These are phyloP conservation scores for Siderastrea radians DNA, from an alignment of 92 coral and sea anemone genomes.

Conservation along the genomic window DNA sequence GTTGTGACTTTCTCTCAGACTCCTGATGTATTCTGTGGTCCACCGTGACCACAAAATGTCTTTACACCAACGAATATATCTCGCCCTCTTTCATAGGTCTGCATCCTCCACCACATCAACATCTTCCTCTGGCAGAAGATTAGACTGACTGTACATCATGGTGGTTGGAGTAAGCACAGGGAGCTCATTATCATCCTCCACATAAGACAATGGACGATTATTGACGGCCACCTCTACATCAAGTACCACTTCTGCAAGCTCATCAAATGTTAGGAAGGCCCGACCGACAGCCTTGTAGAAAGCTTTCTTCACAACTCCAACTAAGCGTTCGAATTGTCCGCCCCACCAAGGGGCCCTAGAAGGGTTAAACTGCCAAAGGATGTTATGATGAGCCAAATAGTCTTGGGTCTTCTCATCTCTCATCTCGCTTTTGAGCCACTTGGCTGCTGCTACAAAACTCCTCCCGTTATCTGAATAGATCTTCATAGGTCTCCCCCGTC, in stretches of 20 bases:
- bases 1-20: background rate
- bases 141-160: constrained; percentile 43
- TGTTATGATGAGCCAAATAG: too few relatives aligned
- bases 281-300: constrained; percentile 43
- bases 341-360: too few relatives aligned
- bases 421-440: too few relatives aligned
- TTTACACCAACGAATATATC: constrained; percentile 28
- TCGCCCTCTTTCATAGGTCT: constrained; percentile 38
- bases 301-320: constrained; percentile 51
- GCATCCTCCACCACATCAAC: constrained; percentile 21
- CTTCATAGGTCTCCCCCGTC: constrained; percentile 18
- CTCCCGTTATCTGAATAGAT: background rate
- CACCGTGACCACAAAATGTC: constrained; percentile 36
- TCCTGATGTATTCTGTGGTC: constrained; percentile 31
- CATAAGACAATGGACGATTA: constrained; percentile 61
- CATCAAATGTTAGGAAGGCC: constrained; percentile 25
- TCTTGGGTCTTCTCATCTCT: too few relatives aligned
- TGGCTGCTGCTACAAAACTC: too few relatives aligned
- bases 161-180: constrained; percentile 48
- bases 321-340: constrained; percentile 38
- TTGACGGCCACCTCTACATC: constrained; percentile 58
- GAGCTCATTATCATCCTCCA: constrained; percentile 36
- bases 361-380: too few relatives aligned
- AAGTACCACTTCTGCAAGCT: constrained; percentile 55
- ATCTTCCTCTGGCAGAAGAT: constrained; percentile 35